phyloP scores from a whole-genome alignment of 2,888 invertebrate species.

The Habrosyne pyritoides region DNA sequence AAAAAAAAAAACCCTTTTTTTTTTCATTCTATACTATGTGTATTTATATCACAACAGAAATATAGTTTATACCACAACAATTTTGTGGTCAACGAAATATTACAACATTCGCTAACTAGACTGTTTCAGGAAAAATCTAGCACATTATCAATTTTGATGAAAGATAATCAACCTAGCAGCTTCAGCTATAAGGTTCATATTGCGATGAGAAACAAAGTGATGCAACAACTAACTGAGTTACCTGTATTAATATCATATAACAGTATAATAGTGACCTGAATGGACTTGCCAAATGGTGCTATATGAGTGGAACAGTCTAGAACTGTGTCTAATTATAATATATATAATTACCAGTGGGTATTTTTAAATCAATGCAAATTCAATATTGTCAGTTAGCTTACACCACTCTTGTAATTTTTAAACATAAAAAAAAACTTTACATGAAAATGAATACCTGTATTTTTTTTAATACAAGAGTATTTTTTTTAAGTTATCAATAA shows the following conservation, averaged over 20 bases:
- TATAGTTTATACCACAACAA: background rate
- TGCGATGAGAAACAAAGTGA: background rate
- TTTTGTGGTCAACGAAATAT: background rate
- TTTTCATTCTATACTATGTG: too few species aligned
- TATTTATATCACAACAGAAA: background rate
- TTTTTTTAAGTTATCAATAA: too few species aligned
- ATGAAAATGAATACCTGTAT: too few species aligned
- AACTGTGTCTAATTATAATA: background rate
- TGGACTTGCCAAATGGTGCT: background rate
- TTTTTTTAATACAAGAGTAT: too few species aligned
- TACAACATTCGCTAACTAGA: background rate
- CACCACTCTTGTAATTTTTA: too few species aligned
- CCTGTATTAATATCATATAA: background rate
- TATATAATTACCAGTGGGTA: too few species aligned
- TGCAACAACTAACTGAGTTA: constrained; percentile 3
- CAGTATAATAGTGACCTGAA: background rate
- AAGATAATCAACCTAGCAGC: background rate
- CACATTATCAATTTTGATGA: background rate
- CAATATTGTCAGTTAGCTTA: too few species aligned
- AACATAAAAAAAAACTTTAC: too few species aligned
- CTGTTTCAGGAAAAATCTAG: background rate
- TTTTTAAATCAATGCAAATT: too few species aligned
- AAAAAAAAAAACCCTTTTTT: too few species aligned
- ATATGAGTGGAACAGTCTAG: background rate
- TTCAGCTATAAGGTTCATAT: background rate